Base-by-base conservation (phyloP, 2,888 invertebrate species). In the Hydropsyche betteni region DNA sequence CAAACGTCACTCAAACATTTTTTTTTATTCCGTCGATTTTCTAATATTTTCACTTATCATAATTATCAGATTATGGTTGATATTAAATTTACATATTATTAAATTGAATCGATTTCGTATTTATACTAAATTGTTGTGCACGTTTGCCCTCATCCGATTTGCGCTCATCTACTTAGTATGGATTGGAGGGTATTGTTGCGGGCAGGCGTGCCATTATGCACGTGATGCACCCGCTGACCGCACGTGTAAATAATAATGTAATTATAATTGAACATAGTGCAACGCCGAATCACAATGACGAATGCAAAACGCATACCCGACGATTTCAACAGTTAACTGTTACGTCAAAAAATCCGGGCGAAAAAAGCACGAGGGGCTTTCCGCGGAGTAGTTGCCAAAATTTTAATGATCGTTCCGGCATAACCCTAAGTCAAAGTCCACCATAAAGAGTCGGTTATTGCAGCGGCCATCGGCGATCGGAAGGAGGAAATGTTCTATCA, bases 401-500 rank as follows among this genome's bases (percentile, higher is more conserved):
- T 64, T 58, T 64, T 64, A 64, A 64, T 64, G 64, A 64, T 64
- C n/a, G 33, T 24, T 34, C 64, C 36, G 64, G 34, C 64, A 64
- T 64, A 64, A 64, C 64, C 34, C 64, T 64, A 64, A 64, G 64
- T 64, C 64, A 64, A 64, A 64, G 64, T 33, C 34, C 36, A 34
- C 44, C 34, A 64, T 64, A 64, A 64, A 64, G 36, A 34, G 64
- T 64, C 64, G 36, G 36, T 58, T 58, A 58, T 58, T 58, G 58
- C 58, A 58, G 58, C 58, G 58, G 58, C 58, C 64, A 64, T 64
- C 64, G 64, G 36, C 64, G 64, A 36, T 64, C 64, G 64, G 64
- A 64, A 64, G 36, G 24, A 64, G 64, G 64, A 64, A 64, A 64
- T 64, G 64, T 64, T 64, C 64, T 36, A 64, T 64, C 64, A 64